Evolutionary conservation across 2,113 vertebrate genomes (phyloP), one percentile per base, ranked within the genome.

Genomic region (Numida meleagris): DNA sequence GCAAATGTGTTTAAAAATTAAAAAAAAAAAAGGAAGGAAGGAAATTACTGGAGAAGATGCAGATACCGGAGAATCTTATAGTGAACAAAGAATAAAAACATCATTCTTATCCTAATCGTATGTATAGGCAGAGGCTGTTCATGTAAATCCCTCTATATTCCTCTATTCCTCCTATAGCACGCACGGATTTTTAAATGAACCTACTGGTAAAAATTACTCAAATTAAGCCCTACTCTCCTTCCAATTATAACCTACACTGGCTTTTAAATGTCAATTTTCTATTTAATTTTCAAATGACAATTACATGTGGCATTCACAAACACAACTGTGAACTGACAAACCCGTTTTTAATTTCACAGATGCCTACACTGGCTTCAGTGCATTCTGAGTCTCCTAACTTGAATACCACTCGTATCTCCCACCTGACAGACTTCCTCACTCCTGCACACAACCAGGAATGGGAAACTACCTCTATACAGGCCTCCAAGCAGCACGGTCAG

Each of bases 351-450:
- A 59, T 73, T 63, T 84, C 48, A 55, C 38, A 81, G 38, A 43
- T 29, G 48, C 34, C 24, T 48, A 14, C 15, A 17, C 8, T 40
- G 14, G 27, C 19, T 77, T 53, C 20, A 50, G 20, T 27, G 73
- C 14, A 29, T 36, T 5, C 6, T 17, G 25, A 31, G 5, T 12
- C 40, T 15, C 71, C 51, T 36, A 80, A 27, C 21, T 45, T n/a
- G 21, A 51, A 21, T 5, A 6, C 18, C 81, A 33, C 8, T 63
- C 1, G 0, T 24, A 34, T 21, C 62, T 71, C 58, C 46, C 36
- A 58, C 63, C 55, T 21, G 34, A 78, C 9, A 50, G 62, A 82
- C 4, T 29, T 2, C 23, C 59, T 20, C 48, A 34, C 14, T 17
- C 8, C 62, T 1, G 11, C 27, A 33, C 45, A 57, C 48, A 38